Conservation (phyloP, 2,113 vertebrate species). For the Brachionichthys hirsutus region DNA sequence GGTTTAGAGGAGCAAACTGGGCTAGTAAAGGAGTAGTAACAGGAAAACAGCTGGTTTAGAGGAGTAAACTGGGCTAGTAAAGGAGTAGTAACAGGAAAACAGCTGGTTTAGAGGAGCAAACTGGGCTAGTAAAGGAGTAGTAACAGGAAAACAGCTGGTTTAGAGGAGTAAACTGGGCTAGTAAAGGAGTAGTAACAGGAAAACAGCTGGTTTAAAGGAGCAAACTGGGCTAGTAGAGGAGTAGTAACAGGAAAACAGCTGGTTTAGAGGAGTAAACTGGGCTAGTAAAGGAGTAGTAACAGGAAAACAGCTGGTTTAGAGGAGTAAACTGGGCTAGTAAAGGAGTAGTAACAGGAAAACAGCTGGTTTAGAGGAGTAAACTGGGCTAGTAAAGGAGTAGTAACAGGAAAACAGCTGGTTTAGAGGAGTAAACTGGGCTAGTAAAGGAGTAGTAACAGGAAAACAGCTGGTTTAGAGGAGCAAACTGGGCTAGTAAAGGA, state of each 20-base stretch:
- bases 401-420: conserved; percentile 17
- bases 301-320: conserved; percentile 9
- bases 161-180: conserved; percentile 41
- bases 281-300: conserved; percentile 27
- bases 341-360: conserved; percentile 29
- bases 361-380: conserved; percentile 50
- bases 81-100: conserved; percentile 29
- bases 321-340: conserved; percentile 39
- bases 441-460: conserved; percentile 29
- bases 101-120: conserved; percentile 49
- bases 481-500: conserved; percentile 37
- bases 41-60: conserved; percentile 9
- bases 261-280: conserved; percentile 47
- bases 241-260: conserved; percentile 26
- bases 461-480: conserved; percentile 23
- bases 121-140: conserved; percentile 28
- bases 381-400: conserved; percentile 28
- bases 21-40: conserved; percentile 27
- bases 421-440: conserved; percentile 41
- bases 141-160: conserved; percentile 17
- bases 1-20: conserved; percentile 46
- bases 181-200: conserved; percentile 29
- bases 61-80: conserved; percentile 39
- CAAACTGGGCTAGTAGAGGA: conserved; percentile 36
- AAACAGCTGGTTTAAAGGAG: conserved; percentile 22